phyloP scores from a whole-genome alignment of 2,113 vertebrate species.

The Urocynchramus pylzowi region DNA sequence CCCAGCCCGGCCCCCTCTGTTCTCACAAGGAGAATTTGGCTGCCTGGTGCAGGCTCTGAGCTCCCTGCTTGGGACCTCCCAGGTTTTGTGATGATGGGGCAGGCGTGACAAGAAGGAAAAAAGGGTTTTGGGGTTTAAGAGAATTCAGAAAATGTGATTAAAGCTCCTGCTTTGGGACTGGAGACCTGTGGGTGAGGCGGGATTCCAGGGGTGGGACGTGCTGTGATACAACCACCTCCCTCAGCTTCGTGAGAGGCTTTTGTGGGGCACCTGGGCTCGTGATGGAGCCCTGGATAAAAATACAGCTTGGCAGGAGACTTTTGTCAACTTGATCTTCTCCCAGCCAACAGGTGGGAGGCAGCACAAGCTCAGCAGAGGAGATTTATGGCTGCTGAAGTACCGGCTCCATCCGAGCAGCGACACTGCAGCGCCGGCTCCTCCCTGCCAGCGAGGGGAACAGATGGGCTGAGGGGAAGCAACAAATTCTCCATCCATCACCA shows the following conservation, averaged over 20 bases:
- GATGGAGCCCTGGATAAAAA: constrained; percentile 21
- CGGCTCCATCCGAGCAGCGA: neutral
- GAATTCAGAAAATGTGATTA: neutral
- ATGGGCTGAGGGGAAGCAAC: neutral
- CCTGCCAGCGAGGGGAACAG: neutral
- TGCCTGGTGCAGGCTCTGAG: neutral
- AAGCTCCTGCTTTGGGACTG: neutral
- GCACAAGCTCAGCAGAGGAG: constrained; percentile 13
- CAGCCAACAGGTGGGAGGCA: constrained; percentile 53
- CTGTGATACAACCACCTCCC: neutral
- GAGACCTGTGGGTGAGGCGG: neutral
- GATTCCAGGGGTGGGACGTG: neutral
- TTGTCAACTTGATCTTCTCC: constrained; percentile 5
- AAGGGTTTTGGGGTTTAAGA: neutral
- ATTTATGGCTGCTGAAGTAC: neutral
- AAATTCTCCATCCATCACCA: constrained; percentile 19
- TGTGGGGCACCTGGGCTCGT: neutral
- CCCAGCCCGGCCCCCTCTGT: neutral
- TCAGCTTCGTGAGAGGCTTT: neutral
- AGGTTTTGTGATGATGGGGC: neutral
- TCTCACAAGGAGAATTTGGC: neutral
- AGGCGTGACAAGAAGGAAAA: neutral
- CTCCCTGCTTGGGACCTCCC: neutral
- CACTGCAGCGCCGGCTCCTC: neutral
- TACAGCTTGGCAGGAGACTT: neutral